Evolutionary conservation across 2,888 invertebrate species (phyloP).

Genomic region (Chelonus formosanus): DNA sequence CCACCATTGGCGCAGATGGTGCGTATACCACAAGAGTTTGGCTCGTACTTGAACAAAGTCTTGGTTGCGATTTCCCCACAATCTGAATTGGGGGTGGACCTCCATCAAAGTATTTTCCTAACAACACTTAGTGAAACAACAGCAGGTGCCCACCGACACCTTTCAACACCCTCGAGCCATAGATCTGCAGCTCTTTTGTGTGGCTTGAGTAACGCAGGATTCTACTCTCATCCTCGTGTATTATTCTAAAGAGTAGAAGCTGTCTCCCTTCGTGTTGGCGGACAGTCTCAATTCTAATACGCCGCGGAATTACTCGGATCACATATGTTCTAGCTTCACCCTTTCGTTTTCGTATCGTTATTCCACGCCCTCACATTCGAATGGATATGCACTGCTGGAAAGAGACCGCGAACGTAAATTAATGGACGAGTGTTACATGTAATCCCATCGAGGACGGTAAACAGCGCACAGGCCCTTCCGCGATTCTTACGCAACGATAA

Average conservation of each 20-base stretch:
- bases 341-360: constrained; percentile 32
- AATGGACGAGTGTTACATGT: constrained; percentile 36
- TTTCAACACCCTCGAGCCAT: constrained; percentile 20
- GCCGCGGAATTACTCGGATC: constrained; percentile 33
- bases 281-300: constrained; percentile 17
- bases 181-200: constrained; percentile 24
- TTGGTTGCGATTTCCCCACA: constrained; percentile 18
- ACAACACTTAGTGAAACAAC: constrained; percentile 29
- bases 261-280: neutral
- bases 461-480: constrained; percentile 56
- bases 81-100: constrained; percentile 25
- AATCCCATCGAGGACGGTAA: constrained; percentile 56
- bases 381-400: constrained; percentile 13
- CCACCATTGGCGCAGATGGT: constrained; percentile 56
- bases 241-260: neutral
- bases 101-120: constrained; percentile 28
- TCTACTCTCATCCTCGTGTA: neutral
- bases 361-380: constrained; percentile 21
- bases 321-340: constrained; percentile 37
- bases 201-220: neutral
- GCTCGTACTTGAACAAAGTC: constrained; percentile 23
- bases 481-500: constrained; percentile 62
- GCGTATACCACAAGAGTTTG: constrained; percentile 40
- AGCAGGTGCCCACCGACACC: constrained; percentile 30
- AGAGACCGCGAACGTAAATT: constrained; percentile 33